Percentiles rank a stretch among this genome's conserved stretches.
Conservation (phyloP, 2,113 vertebrate genomes). For the Lutjanus erythropterus region DNA sequence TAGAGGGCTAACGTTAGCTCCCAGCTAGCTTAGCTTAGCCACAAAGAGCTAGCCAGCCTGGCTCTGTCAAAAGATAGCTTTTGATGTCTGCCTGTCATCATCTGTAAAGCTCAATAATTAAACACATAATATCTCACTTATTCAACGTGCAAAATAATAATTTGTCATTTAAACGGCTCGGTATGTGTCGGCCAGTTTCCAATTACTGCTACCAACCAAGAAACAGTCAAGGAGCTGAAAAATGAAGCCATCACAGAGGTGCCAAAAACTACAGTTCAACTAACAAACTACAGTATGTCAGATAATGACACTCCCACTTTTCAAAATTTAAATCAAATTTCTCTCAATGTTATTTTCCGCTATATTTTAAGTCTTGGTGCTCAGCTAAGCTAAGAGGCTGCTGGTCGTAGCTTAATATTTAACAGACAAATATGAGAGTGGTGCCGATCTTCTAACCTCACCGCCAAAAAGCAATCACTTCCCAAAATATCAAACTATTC, state of each 20-base stretch:
- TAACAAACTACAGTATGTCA: no score
- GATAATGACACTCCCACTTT: no score
- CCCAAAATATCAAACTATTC: constrained; percentile 1
- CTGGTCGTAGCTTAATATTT: constrained; percentile 1
- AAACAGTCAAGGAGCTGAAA: neutral
- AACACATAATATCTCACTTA: neutral
- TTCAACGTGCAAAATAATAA: neutral
- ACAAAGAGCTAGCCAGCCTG: neutral
- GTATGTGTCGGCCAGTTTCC: neutral
- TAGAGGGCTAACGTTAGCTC: neutral
- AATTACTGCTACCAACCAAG: neutral
- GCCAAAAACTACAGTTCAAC: no score
- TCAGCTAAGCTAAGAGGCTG: constrained; percentile 21
- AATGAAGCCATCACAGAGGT: no score
- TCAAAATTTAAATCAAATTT: no score
- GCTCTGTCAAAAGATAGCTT: neutral
- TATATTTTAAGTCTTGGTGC: neutral
- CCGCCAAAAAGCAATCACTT: neutral
- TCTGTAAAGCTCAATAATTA: neutral
- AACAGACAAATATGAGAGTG: neutral
- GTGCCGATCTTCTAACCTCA: neutral
- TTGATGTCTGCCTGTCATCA: no score
- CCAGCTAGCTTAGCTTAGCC: constrained; percentile 15
- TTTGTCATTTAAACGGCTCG: neutral
- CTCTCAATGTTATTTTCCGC: no score